Base-by-base conservation (phyloP, 2,113 vertebrate species). In the Laticauda laticaudata region DNA sequence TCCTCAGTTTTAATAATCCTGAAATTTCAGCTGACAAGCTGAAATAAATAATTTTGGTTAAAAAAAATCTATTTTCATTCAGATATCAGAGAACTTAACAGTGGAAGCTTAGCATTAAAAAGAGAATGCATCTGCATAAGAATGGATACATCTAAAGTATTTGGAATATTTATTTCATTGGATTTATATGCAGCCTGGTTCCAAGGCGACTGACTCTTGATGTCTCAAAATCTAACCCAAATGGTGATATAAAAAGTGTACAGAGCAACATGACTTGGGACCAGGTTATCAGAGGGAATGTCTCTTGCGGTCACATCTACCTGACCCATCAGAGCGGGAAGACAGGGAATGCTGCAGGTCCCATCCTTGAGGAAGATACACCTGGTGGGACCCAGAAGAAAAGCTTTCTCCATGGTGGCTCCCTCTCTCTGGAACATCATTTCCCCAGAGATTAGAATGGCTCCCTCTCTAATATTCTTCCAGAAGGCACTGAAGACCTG, bases 51-150 rank as follows among this genome's bases (percentile, higher is more conserved):
- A 81, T 81, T 81, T 20, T 39, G 69, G 14, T 75, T 34, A 15
- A 18, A 34, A 75, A 34, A 64, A 18, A 15, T 75, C 6, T 81
- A 81, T 9, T 39, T 75, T 75, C 64, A 18, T 75, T 75, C n/a
- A 75, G 4, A n/a, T n/a, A 69, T n/a, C 5, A 7, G 56, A 93
- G 88, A 51, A 59, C 20, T n/a, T 2, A 93, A 81, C 4, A 26
- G 21, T n/a, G 26, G 34, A 88, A 20, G 53, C 56, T 90, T 94
- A 89, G 57, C 21, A 88, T 56, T 61, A 88, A 93, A 75, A 75
- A 81, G 59, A 91, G 86, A 69, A 20, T 86, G 69, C 12, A 87
- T 93, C 26, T 88, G 34, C 87, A 87, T 56, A 15, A 93, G 6
- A 88, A 90, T 75, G 18, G 85, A 81, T 0, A 20, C 26, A 91